Conservation (phyloP, 2,888 invertebrate genomes). For the Drosophila neonasuta region DNA sequence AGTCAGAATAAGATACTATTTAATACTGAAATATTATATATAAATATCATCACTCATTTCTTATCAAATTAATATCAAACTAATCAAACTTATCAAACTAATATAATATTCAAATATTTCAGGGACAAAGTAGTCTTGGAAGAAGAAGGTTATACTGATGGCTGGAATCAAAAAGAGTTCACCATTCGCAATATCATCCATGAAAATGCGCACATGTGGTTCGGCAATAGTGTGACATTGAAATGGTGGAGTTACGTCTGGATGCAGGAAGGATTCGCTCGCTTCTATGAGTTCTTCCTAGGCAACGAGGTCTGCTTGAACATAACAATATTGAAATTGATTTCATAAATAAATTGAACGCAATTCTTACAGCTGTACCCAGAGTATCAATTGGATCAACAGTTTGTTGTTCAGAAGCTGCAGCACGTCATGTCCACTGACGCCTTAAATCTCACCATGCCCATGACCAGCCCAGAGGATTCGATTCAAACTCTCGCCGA, state of each 20-base stretch:
- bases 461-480: constrained; percentile 83
- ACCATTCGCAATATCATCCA: constrained; percentile 84
- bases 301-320: constrained; percentile 75
- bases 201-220: constrained; percentile 86
- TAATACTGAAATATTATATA: too few relatives aligned
- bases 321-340: too few relatives aligned
- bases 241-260: constrained; percentile 84
- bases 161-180: constrained; percentile 73
- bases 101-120: too few relatives aligned
- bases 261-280: constrained; percentile 86
- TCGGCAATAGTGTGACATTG: constrained; percentile 85
- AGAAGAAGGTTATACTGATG: constrained; percentile 71
- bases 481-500: constrained; percentile 84
- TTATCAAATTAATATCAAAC: too few relatives aligned
- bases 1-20: too few relatives aligned
- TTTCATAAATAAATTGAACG: background rate
- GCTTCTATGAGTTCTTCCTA: constrained; percentile 87
- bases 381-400: constrained; percentile 86
- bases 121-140: constrained; percentile 70
- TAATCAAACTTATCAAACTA: too few relatives aligned
- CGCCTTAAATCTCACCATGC: constrained; percentile 83
- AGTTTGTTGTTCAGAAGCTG: constrained; percentile 87
- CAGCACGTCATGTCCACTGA: constrained; percentile 86
- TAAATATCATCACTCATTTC: too few relatives aligned
- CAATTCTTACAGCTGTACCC: constrained; percentile 84